Base-by-base conservation (phyloP, 2,797 vertebrate genomes). In the Poecilia velifera region DNA sequence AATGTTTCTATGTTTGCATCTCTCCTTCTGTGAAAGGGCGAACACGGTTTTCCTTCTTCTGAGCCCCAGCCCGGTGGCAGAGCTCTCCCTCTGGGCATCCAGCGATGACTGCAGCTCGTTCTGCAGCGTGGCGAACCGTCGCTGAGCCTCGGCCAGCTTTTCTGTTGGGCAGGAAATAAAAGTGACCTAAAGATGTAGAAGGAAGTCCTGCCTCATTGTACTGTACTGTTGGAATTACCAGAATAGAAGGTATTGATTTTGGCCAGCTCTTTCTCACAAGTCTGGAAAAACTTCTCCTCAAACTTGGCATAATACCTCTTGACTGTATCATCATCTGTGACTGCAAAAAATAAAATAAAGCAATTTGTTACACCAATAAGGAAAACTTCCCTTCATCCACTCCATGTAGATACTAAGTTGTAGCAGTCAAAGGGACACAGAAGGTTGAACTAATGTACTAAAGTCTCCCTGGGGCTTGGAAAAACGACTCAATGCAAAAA, bases 161-260 rank as follows among this genome's bases (percentile, higher is more conserved):
- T 99, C 98, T 99, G 85, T 51, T 88, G 87, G 77, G 31, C 78
- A 14, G 53, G 4, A 80, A 68, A 73, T 10, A 41, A 28, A 22
- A 62, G 1, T 0, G 16, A 45, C 3, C 47, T 0, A 25, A 46
- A 66, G 6, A 71, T 1, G 73, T 39, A 73, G 22, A 47, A 16
- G 9, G n/a, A 3, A 36, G 45, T 2, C 28, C 6, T 3, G 25
- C 20, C 59, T 49, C 45, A 73, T 31, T 39, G 34, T 34, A 28
- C 68, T 25, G 13, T 36, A 59, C 10, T 71, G 31, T 8, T 31
- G 45, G 34, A 74, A 72, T 96, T 95, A 99, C 98, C 98, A 93
- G 98, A 99, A 94, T 99, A 99, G 95, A 99, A 99, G 74, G 98
- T 99, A 95, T 99, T 99, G 94, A 99, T 99, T 96, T 99, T 99